These are phyloP conservation scores for Erebia ligea DNA, from an alignment of 2,888 invertebrate species.

Conservation along the genomic window DNA sequence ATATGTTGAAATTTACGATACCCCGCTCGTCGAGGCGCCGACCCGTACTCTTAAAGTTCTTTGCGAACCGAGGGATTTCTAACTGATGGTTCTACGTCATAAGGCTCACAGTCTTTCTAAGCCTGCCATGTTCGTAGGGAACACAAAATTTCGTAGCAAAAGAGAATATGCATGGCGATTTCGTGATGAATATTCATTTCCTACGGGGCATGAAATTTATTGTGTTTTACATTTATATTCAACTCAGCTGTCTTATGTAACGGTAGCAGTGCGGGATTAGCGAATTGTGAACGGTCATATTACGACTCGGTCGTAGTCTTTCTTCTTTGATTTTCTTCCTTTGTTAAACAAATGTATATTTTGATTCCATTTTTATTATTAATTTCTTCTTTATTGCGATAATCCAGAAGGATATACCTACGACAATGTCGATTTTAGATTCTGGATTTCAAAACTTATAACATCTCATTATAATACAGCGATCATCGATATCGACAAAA, in stretches of 20 bases:
- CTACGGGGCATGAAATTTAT: conserved; percentile 84
- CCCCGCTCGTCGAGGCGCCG: conserved; percentile 62
- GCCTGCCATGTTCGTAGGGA: conserved; percentile 56
- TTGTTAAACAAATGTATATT: conserved; percentile 10
- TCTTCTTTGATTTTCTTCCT: conserved; percentile 20
- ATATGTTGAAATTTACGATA: conserved; percentile 84
- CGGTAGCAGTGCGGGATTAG: conserved; percentile 82
- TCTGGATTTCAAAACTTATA: neutral
- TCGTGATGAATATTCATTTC: conserved; percentile 84
- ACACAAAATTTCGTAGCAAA: conserved; percentile 75
- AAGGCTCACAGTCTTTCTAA: conserved; percentile 67
- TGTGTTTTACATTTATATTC: conserved; percentile 84
- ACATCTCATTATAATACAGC: neutral
- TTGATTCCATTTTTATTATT: conserved; percentile 6
- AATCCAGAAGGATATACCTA: neutral
- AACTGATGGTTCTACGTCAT: conserved; percentile 56
- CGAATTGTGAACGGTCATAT: conserved; percentile 80
- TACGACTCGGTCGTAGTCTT: conserved; percentile 58
- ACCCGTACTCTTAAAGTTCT: conserved; percentile 60
- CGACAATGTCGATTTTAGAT: neutral
- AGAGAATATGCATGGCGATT: conserved; percentile 83
- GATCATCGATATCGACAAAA: neutral
- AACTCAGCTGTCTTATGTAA: conserved; percentile 82
- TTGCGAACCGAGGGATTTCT: conserved; percentile 58
- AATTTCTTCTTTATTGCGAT: neutral